These are phyloP conservation scores for Myotis myotis DNA, from an alignment of 2,797 vertebrate species.

Conservation along the genomic window DNA sequence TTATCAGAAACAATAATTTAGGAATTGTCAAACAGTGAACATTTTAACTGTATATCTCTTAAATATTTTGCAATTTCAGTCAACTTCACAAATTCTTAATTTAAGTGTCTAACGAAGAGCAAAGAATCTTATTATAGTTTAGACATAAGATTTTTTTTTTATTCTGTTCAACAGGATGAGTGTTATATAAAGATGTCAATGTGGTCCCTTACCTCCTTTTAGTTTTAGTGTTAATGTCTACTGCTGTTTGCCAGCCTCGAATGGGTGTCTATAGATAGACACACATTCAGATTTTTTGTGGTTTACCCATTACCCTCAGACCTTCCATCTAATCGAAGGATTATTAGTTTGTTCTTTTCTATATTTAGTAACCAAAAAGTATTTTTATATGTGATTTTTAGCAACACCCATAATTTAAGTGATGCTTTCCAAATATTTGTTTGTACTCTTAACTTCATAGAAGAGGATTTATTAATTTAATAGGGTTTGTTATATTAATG, in stretches of 20 bases:
- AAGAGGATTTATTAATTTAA: neutral
- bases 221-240: neutral
- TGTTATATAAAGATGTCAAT: neutral
- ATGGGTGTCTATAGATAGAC: neutral
- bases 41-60: neutral
- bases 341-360: neutral
- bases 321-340: neutral
- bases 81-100: neutral
- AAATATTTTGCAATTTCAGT: neutral
- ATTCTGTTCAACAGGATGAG: neutral
- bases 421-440: neutral
- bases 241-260: neutral
- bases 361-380: neutral
- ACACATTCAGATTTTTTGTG: neutral
- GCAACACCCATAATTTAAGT: neutral
- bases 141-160: neutral
- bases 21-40: neutral
- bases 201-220: neutral
- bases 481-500: neutral
- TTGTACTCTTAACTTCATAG: neutral
- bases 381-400: neutral
- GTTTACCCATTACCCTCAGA: neutral
- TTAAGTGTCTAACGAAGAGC: neutral
- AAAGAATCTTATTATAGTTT: neutral
- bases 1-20: neutral